These are phyloP conservation scores for Venustaconcha ellipsiformis DNA, from an alignment of 1,140 invertebrate genomes.

Conservation along the genomic window DNA sequence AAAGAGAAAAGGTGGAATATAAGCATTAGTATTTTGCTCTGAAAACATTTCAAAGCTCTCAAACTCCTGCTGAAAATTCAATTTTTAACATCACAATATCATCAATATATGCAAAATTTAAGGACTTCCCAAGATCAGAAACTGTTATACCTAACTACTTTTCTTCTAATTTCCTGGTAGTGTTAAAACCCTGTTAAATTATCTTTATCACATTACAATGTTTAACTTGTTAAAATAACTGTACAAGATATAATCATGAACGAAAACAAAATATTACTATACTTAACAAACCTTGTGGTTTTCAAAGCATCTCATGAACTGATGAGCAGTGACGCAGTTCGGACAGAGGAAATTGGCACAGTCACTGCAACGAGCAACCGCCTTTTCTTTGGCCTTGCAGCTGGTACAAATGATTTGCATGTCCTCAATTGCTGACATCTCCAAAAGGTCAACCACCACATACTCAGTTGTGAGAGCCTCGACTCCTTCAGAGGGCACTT, in stretches of 20 bases:
- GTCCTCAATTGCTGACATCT: slow-evolving; percentile 84
- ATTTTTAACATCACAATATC: too few species aligned
- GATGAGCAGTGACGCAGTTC: slow-evolving; percentile 93
- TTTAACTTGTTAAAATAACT: not conserved
- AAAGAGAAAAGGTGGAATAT: too few species aligned
- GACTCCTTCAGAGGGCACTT: slow-evolving; percentile 75
- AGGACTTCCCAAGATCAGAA: too few species aligned
- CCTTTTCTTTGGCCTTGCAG: slow-evolving; percentile 74
- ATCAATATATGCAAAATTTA: too few species aligned
- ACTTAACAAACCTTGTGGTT: slow-evolving; percentile 77
- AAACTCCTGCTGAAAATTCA: too few species aligned
- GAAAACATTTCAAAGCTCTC: too few species aligned
- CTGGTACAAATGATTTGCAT: slow-evolving; percentile 74
- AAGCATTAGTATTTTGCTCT: too few species aligned
- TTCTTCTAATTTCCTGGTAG: too few species aligned
- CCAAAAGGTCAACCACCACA: slow-evolving; percentile 85
- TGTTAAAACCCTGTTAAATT: too few species aligned
- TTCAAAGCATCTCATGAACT: slow-evolving; percentile 93
- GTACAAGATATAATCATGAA: not conserved
- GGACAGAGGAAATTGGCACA: slow-evolving; percentile 94
- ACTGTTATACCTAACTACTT: too few species aligned
- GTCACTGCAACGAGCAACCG: slow-evolving; percentile 90
- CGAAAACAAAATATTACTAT: not conserved
- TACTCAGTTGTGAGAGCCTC: slow-evolving; percentile 84
- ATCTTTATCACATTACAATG: too few species aligned